Evolutionary conservation across 2,888 invertebrate genomes (phyloP), one percentile per base, ranked within the genome.

Genomic region (Drosophila anomalata): DNA sequence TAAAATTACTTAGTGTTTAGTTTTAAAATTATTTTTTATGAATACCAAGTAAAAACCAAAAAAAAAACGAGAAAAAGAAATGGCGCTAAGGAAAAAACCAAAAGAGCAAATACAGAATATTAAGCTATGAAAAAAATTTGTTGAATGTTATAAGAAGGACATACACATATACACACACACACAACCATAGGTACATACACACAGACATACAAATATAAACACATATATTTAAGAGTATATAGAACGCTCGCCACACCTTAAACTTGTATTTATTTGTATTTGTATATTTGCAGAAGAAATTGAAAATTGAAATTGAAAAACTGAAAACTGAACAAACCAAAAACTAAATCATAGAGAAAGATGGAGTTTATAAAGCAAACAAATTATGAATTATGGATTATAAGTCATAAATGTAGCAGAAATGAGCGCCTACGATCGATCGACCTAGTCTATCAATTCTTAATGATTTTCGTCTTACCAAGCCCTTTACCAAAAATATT

Each of bases 211-310:
- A 66, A 58, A 65, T 48, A 75, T 53, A 75, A 59, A 73, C 47
- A 70, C 46, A 82, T 60, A 78, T 59, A 52, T 70, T 67, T 77
- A 75, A 68, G 68, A 53, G 72, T 74, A 73, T 75, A 73, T 67
- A 80, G 63, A 62, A 75, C 70, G 75, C 71, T 78, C 80, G 75
- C 76, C 73, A 76, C 65, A 58, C 75, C 72, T 36, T 52, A 31
- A 72, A 78, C 65, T 77, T 89, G 88, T 88, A 88, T 89, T 89
- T 87, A 90, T 89, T 90, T 89, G 86, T 89, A 89, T 86, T 88
- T 87, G 88, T 88, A 87, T 89, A 88, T 88, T 88, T 61, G 73
- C 77, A 67, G 58, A 65, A 55, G 55, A 54, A 41, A 24, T 20
- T 20, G 20, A 29, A 29, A 29, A 29, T 29, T 29, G 9, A 53